Conservation (phyloP, 1,140 invertebrate genomes). For the Steinernema khuongi region DNA sequence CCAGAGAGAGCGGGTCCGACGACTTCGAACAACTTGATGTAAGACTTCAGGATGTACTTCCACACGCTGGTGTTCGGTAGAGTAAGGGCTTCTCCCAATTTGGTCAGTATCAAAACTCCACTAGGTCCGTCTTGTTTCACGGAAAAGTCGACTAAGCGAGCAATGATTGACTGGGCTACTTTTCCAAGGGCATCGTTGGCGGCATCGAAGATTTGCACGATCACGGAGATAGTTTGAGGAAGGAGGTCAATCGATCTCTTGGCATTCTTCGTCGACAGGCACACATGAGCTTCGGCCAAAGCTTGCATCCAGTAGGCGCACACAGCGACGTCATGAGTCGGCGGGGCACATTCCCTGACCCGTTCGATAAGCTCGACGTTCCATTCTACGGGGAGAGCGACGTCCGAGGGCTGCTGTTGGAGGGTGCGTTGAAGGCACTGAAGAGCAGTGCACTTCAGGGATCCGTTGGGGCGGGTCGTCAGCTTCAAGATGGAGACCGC, state of each 20-base stretch:
- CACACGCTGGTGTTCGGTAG: constrained; percentile 39
- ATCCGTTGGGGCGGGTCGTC: constrained; percentile 31
- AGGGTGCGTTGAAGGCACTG: constrained; percentile 44
- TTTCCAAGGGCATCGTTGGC: constrained; percentile 36
- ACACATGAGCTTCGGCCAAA: constrained; percentile 43
- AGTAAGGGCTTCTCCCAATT: constrained; percentile 32
- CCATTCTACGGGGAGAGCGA: constrained; percentile 31
- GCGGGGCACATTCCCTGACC: constrained; percentile 22
- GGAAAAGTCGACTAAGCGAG: constrained; percentile 30
- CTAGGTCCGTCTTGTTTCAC: constrained; percentile 17
- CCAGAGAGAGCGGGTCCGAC: constrained; percentile 33
- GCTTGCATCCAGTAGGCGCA: constrained; percentile 51
- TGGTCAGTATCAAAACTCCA: constrained; percentile 16
- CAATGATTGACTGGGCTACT: constrained; percentile 38
- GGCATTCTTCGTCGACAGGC: constrained; percentile 36
- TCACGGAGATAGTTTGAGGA: constrained; percentile 31
- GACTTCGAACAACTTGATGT: constrained; percentile 38
- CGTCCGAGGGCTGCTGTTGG: constrained; percentile 42
- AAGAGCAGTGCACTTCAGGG: constrained; percentile 40
- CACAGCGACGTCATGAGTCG: constrained; percentile 40
- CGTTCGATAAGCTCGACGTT: constrained; percentile 32
- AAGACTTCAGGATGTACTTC: constrained; percentile 44
- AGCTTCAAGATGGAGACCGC: constrained; percentile 34
- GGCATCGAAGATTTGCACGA: constrained; percentile 39
- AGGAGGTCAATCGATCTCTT: constrained; percentile 30